phyloP scores from a whole-genome alignment of 2,113 vertebrate genomes.

The Cyanoderma ruficeps region DNA sequence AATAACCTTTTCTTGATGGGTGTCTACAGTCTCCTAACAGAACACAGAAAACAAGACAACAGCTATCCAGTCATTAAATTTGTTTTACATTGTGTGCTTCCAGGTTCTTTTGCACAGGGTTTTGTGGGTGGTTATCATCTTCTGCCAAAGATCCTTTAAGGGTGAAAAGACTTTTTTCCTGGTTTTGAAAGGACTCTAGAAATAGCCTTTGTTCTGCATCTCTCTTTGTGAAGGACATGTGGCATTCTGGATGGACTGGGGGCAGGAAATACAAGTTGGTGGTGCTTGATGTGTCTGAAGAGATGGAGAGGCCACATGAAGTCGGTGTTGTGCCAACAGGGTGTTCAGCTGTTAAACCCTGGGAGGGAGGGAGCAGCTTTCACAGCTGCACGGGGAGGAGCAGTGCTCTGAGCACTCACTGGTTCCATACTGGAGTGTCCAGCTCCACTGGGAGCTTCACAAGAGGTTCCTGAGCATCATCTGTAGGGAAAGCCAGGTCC shows the following conservation, averaged over 20 bases:
- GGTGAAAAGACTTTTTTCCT: not conserved
- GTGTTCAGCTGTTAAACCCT: not conserved
- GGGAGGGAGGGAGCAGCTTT: not conserved
- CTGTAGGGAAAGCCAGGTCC: not conserved
- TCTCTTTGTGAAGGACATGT: not conserved
- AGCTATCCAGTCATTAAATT: not conserved
- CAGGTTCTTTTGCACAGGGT: not conserved
- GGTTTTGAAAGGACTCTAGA: not conserved
- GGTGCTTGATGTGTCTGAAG: not conserved
- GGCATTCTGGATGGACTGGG: not conserved
- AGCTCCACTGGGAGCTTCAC: not conserved
- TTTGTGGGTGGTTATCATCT: not conserved
- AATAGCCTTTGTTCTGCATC: not conserved
- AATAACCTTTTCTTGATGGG: constrained; percentile 11
- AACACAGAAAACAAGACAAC: not conserved
- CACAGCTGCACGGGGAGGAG: not conserved
- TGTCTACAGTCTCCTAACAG: not conserved
- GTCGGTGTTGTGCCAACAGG: not conserved
- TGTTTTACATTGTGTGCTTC: not conserved
- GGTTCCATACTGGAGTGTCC: not conserved
- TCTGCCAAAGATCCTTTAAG: not conserved
- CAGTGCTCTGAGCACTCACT: not conserved
- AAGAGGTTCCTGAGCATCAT: not conserved
- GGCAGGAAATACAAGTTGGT: not conserved
- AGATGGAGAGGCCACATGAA: not conserved